phyloP scores from a whole-genome alignment of 2,797 vertebrate species.

The Picus viridis region DNA sequence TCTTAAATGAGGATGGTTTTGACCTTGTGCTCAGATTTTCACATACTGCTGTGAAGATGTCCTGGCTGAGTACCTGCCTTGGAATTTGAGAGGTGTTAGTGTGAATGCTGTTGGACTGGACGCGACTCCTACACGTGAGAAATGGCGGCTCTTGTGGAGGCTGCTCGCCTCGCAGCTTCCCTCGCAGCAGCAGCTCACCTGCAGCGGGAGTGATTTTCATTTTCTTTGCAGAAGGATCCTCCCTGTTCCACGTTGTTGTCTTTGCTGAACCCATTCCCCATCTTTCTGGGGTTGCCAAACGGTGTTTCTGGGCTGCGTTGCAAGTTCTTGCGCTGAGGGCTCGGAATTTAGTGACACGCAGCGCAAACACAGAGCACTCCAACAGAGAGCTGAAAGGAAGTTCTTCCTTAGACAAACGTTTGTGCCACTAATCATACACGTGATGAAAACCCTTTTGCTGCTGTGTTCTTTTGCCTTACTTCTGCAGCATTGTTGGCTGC shows the following conservation, averaged over 20 bases:
- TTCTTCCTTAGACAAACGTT: not conserved
- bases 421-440: not conserved
- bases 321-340: not conserved
- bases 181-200: not conserved
- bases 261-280: accelerated
- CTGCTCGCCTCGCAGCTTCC: accelerated
- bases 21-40: not conserved
- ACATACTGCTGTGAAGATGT: accelerated
- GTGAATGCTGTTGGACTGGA: not conserved
- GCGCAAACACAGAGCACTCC: not conserved
- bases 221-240: not conserved
- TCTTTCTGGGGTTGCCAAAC: not conserved
- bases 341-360: not conserved
- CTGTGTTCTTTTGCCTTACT: accelerated
- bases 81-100: not conserved
- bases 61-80: not conserved
- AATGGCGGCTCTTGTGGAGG: not conserved
- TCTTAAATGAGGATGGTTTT: not conserved
- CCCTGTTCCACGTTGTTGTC: not conserved
- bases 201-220: not conserved
- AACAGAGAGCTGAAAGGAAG: not conserved
- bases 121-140: accelerated
- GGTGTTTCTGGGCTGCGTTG: not conserved
- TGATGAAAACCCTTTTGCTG: not conserved
- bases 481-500: not conserved